Evolutionary conservation across 2,797 vertebrate genomes (phyloP).

Genomic region (Sardinella longiceps): DNA sequence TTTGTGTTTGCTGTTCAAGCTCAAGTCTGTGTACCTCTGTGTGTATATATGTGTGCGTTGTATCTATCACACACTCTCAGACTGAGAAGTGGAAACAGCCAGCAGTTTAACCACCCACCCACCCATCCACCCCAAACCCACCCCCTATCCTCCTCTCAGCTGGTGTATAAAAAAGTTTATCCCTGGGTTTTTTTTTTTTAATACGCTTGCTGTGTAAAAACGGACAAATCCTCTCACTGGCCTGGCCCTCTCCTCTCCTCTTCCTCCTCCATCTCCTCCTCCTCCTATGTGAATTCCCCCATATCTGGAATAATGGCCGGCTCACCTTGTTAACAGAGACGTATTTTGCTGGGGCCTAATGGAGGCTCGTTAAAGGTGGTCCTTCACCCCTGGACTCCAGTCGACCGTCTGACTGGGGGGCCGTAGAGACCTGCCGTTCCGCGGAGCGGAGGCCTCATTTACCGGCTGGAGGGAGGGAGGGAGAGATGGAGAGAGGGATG

Average conservation of each 20-base stretch:
- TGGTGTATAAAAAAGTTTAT: constrained; percentile 13
- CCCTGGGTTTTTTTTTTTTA: constrained; percentile 21
- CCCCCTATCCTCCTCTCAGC: background rate
- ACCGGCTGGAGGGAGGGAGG: background rate
- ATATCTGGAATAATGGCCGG: constrained; percentile 22
- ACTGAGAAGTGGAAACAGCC: constrained; percentile 44
- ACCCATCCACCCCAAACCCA: constrained; percentile 14
- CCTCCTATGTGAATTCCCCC: constrained; percentile 14
- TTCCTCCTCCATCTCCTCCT: no score
- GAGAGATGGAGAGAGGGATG: background rate
- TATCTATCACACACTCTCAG: background rate
- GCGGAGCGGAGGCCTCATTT: constrained; percentile 6
- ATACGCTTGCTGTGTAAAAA: constrained; percentile 3
- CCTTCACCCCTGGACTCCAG: constrained; percentile 9
- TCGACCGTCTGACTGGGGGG: background rate
- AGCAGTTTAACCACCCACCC: constrained; percentile 31
- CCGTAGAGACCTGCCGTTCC: constrained; percentile 13
- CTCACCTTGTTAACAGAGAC: constrained; percentile 19
- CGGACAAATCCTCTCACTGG: background rate
- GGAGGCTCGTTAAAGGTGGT: constrained; percentile 21
- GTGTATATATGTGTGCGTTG: constrained; percentile 12
- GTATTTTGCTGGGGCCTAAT: constrained; percentile 19
- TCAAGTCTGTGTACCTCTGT: background rate
- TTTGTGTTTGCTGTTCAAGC: background rate
- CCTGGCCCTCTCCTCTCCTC: background rate